Conservation (phyloP, 2,113 vertebrate genomes). For the Tupaia tana region DNA sequence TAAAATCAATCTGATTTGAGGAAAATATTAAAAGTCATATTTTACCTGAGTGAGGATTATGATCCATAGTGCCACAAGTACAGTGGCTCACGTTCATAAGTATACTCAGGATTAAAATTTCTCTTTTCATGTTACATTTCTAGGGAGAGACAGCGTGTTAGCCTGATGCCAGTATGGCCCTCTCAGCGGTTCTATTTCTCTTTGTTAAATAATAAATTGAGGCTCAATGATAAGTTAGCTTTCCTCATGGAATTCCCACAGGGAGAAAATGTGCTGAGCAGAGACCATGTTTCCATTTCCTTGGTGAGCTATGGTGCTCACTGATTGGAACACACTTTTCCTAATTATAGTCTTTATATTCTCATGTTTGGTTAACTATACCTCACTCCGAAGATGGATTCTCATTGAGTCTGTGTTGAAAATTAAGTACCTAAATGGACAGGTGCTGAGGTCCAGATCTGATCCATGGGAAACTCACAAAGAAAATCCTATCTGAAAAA, state of each 20-base stretch:
- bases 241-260: background rate
- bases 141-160: background rate
- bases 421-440: background rate
- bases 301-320: background rate
- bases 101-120: background rate
- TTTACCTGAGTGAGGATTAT: background rate
- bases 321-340: constrained; percentile 17
- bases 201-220: constrained; percentile 33
- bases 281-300: background rate
- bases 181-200: background rate
- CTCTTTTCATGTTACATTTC: background rate
- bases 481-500: background rate
- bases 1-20: constrained; percentile 9
- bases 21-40: background rate
- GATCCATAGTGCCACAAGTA: background rate
- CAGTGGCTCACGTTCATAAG: background rate
- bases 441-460: background rate
- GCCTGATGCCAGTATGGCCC: background rate
- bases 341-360: background rate
- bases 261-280: background rate
- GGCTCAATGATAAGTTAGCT: background rate
- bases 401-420: background rate
- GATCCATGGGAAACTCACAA: background rate
- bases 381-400: background rate
- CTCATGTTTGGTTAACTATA: background rate